Percentiles rank a stretch among this genome's conserved stretches.
Conservation (phyloP, 2,113 vertebrate genomes). For the Brachionichthys hirsutus region DNA sequence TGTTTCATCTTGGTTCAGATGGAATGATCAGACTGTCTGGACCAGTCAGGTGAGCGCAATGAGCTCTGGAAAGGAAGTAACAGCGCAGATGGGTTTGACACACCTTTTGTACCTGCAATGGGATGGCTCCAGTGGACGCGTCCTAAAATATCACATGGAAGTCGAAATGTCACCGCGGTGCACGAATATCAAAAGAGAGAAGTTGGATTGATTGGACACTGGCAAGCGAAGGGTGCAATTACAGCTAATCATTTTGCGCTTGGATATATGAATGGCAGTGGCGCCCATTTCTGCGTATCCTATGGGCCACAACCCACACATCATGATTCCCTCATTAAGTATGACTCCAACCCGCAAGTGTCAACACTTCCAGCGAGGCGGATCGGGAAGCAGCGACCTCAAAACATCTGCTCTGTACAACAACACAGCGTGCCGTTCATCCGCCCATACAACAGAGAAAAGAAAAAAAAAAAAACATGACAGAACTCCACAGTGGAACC, state of each 20-base stretch:
- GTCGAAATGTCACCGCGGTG: not conserved
- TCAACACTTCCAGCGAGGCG: slow-evolving; percentile 37
- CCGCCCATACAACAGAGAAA: slow-evolving; percentile 7
- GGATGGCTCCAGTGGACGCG: not conserved
- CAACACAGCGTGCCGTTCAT: slow-evolving; percentile 29
- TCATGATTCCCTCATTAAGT: slow-evolving; percentile 48
- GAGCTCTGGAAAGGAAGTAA: slow-evolving; percentile 23
- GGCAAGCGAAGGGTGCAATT: slow-evolving; percentile 10
- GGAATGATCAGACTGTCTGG: slow-evolving; percentile 33
- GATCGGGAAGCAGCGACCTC: slow-evolving; percentile 50
- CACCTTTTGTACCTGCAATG: slow-evolving; percentile 16
- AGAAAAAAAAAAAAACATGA: not conserved
- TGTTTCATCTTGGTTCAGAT: slow-evolving; percentile 79
- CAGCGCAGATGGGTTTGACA: slow-evolving; percentile 8
- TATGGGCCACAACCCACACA: slow-evolving; percentile 35
- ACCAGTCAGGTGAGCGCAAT: slow-evolving; percentile 16
- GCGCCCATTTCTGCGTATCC: slow-evolving; percentile 15
- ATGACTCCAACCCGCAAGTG: slow-evolving; percentile 43
- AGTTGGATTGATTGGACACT: not conserved
- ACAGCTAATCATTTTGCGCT: slow-evolving; percentile 27
- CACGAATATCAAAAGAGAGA: not conserved
- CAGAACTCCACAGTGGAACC: not conserved
- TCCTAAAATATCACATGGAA: slow-evolving; percentile 1
- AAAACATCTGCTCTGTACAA: slow-evolving; percentile 59
- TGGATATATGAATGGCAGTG: slow-evolving; percentile 23